Percentiles rank a stretch among this genome's conserved stretches.
phyloP scores from a whole-genome alignment of 2,888 invertebrate species.

The Homarus gammarus region DNA sequence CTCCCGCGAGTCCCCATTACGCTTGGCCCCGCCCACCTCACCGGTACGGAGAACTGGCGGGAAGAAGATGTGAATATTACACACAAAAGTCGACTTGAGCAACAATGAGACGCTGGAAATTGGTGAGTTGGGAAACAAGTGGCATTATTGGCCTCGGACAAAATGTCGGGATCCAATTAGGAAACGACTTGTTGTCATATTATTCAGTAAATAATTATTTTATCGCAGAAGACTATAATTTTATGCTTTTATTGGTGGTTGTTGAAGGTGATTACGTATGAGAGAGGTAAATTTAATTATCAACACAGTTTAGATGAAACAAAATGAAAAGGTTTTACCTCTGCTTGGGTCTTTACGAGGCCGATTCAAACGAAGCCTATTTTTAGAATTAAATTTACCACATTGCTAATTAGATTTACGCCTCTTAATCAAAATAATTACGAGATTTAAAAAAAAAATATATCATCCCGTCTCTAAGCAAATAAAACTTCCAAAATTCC shows the following conservation, averaged over 20 bases:
- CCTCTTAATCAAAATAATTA: slow-evolving; percentile 23
- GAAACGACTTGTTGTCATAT: slow-evolving; percentile 27
- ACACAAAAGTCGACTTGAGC: slow-evolving; percentile 63
- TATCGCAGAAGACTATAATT: too few relatives aligned
- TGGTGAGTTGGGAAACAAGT: slow-evolving; percentile 48
- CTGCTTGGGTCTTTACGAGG: too few relatives aligned
- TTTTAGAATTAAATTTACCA: slow-evolving; percentile 13
- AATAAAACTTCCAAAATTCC: background rate
- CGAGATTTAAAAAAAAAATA: slow-evolving; percentile 14
- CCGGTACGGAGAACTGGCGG: slow-evolving; percentile 22
- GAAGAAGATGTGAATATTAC: slow-evolving; percentile 50
- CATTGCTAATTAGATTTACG: slow-evolving; percentile 21
- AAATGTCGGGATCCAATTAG: slow-evolving; percentile 49
- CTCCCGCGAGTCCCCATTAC: background rate
- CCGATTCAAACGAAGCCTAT: slow-evolving; percentile 23
- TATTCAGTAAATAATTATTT: slow-evolving; percentile 11
- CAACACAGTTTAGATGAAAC: too few relatives aligned
- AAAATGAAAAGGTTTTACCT: too few relatives aligned
- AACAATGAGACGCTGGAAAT: slow-evolving; percentile 50
- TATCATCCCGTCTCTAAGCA: background rate
- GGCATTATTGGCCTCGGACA: slow-evolving; percentile 45
- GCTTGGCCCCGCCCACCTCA: slow-evolving; percentile 38
- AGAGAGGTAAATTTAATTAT: too few relatives aligned
- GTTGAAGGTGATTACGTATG: too few relatives aligned
- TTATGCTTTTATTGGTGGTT: too few relatives aligned